phyloP scores from a whole-genome alignment of 2,888 invertebrate genomes.

The Pycnomerus fuliginosus region DNA sequence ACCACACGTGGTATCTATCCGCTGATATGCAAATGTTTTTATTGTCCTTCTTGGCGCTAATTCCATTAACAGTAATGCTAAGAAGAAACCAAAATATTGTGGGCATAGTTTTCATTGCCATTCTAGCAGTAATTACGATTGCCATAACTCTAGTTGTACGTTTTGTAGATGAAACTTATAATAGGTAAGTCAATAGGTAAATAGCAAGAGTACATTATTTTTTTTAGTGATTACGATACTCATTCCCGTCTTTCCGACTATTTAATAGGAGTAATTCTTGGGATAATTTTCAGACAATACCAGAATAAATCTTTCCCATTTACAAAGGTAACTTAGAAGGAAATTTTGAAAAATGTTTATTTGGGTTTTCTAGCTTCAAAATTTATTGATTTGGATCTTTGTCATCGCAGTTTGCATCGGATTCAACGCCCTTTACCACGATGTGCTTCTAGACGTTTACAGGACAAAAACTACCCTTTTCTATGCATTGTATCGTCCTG shows the following conservation, averaged over 20 bases:
- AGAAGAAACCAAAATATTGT: slow-evolving; percentile 28
- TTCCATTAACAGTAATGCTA: slow-evolving; percentile 34
- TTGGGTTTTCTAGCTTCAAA: slow-evolving; percentile 5
- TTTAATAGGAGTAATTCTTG: slow-evolving; percentile 13
- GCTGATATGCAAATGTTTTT: slow-evolving; percentile 49
- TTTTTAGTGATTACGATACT: slow-evolving; percentile 17
- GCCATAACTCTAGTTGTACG: slow-evolving; percentile 10
- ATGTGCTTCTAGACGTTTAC: slow-evolving; percentile 6
- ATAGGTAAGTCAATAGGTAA: slow-evolving; percentile 6
- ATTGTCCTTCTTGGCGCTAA: slow-evolving; percentile 42
- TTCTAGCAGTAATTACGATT: slow-evolving; percentile 7
- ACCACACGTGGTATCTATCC: slow-evolving; percentile 48
- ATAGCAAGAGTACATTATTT: background rate
- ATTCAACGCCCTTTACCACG: slow-evolving; percentile 16
- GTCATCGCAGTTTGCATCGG: slow-evolving; percentile 7
- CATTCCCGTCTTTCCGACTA: slow-evolving; percentile 18
- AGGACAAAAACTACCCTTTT: slow-evolving; percentile 15
- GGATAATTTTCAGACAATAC: slow-evolving; percentile 10
- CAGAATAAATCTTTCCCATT: slow-evolving; percentile 12
- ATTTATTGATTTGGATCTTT: slow-evolving; percentile 15
- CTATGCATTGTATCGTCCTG: slow-evolving; percentile 17
- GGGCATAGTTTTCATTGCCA: slow-evolving; percentile 16
- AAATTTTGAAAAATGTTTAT: background rate
- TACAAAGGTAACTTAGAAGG: slow-evolving; percentile 4
- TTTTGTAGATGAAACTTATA: slow-evolving; percentile 12